These are phyloP conservation scores for Cerastis leucographa DNA, from an alignment of 2,888 invertebrate species.

Conservation along the genomic window DNA sequence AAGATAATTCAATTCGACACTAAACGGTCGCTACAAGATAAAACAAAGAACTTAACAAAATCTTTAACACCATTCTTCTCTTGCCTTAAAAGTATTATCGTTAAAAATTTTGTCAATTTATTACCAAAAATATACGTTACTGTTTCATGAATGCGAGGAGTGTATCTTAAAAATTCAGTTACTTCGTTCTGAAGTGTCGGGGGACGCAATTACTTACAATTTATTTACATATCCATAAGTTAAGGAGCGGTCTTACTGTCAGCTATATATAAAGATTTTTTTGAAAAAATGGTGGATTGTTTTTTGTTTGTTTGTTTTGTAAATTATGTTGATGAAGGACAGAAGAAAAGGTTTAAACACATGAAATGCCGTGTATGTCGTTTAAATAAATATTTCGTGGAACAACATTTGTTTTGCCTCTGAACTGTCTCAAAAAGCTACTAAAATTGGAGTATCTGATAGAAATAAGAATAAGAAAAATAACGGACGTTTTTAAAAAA, in stretches of 20 bases:
- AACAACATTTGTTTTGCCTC: not conserved
- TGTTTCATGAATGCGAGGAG: slow-evolving; percentile 19
- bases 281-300: not conserved
- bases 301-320: not conserved
- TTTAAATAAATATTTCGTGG: not conserved
- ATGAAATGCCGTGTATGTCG: not conserved
- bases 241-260: slow-evolving; percentile 68
- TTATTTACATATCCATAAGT: slow-evolving; percentile 79
- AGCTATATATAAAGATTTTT: slow-evolving; percentile 17
- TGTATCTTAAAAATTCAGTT: slow-evolving; percentile 65
- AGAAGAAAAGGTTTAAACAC: not conserved
- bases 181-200: slow-evolving; percentile 67
- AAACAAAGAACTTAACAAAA: slow-evolving; percentile 23
- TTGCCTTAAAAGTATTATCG: slow-evolving; percentile 55
- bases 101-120: slow-evolving; percentile 73
- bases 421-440: not conserved
- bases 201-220: slow-evolving; percentile 83
- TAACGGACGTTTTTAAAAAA: not conserved
- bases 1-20: slow-evolving; percentile 28
- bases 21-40: slow-evolving; percentile 24
- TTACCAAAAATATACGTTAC: slow-evolving; percentile 52
- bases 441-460: not conserved
- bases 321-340: not conserved
- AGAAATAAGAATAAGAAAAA: not conserved
- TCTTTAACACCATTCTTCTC: slow-evolving; percentile 22